Base-by-base conservation (phyloP, 2,797 vertebrate species). In the Poeciliopsis presidionis region DNA sequence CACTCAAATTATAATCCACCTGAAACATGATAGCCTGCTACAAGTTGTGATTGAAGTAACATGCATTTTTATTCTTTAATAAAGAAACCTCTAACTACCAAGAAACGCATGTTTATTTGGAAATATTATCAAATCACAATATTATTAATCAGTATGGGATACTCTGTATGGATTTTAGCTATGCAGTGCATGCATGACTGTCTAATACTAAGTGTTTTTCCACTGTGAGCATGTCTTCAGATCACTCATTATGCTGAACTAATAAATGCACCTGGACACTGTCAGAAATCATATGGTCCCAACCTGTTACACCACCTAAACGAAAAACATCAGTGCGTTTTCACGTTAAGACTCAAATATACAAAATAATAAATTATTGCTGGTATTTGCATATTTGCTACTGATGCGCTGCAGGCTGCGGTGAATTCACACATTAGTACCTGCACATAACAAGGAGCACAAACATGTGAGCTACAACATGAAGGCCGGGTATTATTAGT, bases 231-330 rank as follows among this genome's bases (percentile, higher is more conserved):
- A 67, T 41, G 63, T 13, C 63, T 63, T 33, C 61, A 61, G 28
- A 33, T 33, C 28, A 36, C 18, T 65, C 39, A 65, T 65, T 65
- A 65, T 65, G 65, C 9, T n/a, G 9, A 41, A 43, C 20, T 69
- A 69, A 41, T 22, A 69, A 69, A 43, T 43, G 65, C 65, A 69
- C 20, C 65, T n/a, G 65, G 65, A 22, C 22, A 14, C 65, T 69
- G 39, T 69, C 39, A 43, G 14, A 69, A 13, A 69, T 69, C 65
- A 69, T 69, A 65, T 43, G 33, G 39, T n/a, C 22, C 39, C 20
- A 41, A 43, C 36, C 22, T 43, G 39, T 69, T 69, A 43, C 2
- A 43, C 39, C 39, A 67, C 63, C 22, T 43, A 18, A 41, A 67
- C 9, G n/a, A 43, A 25, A 36, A 43, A 43, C 20, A n/a, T 41